Evolutionary conservation across 2,113 vertebrate species (phyloP).

Genomic region (Xenotilapia caudafasciata): DNA sequence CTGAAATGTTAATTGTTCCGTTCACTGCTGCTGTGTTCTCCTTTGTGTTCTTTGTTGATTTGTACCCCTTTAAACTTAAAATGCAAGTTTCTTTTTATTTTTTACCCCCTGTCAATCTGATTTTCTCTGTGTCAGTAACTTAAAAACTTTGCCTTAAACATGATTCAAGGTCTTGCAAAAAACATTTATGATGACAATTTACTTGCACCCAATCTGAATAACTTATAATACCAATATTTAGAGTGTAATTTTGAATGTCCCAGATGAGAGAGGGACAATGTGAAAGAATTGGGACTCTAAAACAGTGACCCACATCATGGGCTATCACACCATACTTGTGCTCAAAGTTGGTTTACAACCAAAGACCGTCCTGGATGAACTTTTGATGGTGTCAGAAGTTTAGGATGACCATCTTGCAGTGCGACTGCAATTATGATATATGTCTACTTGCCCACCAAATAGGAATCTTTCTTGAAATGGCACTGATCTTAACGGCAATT

Average conservation of each 20-base stretch:
- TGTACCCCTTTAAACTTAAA: not conserved
- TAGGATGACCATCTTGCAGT: not conserved
- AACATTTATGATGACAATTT: not conserved
- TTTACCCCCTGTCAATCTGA: not conserved
- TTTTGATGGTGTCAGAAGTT: not conserved
- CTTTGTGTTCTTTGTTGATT: not conserved
- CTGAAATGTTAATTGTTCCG: not conserved
- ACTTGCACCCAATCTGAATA: not conserved
- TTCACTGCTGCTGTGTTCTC: not conserved
- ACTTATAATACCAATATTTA: not conserved
- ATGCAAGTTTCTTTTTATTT: not conserved
- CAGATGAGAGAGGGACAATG: not conserved
- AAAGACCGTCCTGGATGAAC: not conserved
- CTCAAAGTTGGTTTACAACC: not conserved
- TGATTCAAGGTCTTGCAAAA: not conserved
- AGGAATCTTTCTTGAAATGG: not conserved
- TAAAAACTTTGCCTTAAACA: not conserved
- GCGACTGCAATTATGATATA: not conserved
- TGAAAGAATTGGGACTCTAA: not conserved
- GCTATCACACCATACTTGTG: not conserved
- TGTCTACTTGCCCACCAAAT: not conserved
- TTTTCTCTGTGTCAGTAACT: not conserved
- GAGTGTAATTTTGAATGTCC: not conserved
- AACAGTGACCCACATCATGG: not conserved
- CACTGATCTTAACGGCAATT: not conserved